Base-by-base conservation (phyloP, 1,140 invertebrate species). In the Platyscapa corneri region DNA sequence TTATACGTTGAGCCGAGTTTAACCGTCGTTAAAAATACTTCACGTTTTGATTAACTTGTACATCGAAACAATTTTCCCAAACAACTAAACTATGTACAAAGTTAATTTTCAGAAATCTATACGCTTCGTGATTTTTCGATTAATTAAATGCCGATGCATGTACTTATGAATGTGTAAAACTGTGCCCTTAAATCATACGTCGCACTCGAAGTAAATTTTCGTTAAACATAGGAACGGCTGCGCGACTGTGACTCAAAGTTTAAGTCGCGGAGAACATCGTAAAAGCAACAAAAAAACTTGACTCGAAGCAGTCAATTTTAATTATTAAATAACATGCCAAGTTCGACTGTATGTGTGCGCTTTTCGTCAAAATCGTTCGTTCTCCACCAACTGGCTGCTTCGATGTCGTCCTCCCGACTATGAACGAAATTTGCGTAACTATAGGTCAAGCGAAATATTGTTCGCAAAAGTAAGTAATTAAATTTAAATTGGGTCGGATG, bases 401-500 rank as follows among this genome's bases (percentile, higher is more conserved):
- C 56, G 3, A 5, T 60, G 20, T 14, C 5, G 23, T 60, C 23
- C 27, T 60, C 27, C 27, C 20, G 14, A 60, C 56, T 27, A 60
- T 60, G 56, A 60, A 60, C 49, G 27, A 60, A 60, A 60, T 60
- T 27, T 60, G 56, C 20, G 56, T 60, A 60, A 23, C 2, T 60
- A 3, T 60, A 60, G 23, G 23, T 60, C 20, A 27, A 27, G 49
- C 18, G 16, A 2, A 53, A 23, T 60, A 60, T 67, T 67, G 32
- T 67, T 27, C n/a, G 14, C 49, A 56, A 18, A 32, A 56, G 76
- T 37, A 8, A 74, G 80, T 70, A 82, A 82, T 82, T 75, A 82
- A 82, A 49, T 49, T 82, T 82, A 49, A 82, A 82, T 82, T 82
- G 74, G 70, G 67, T 82, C 70, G 70, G 49, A n/a, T 49, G 78